A percentile compares a stretch with the other conserved stretches of the same genome.
Evolutionary conservation across 2,113 vertebrate genomes (phyloP).

Genomic region (Nanorana parkeri): DNA sequence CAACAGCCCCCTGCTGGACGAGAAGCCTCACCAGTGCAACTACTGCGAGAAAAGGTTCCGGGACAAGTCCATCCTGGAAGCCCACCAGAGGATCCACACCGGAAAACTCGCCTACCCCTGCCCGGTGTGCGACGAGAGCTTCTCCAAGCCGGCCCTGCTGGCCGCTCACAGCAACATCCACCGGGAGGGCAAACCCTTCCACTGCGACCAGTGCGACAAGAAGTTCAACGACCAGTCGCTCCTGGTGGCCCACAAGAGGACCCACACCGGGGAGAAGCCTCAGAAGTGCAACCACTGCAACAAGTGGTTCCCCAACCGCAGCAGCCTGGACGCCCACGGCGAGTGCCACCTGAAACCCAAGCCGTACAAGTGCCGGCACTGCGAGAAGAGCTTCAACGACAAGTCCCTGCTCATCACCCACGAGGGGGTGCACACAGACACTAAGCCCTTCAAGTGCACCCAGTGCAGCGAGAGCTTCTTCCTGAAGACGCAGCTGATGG

Average conservation of each 20-base stretch:
- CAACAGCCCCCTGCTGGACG: background rate
- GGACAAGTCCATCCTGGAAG: conserved; percentile 41
- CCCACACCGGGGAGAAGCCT: conserved; percentile 51
- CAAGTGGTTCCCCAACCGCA: conserved; percentile 50
- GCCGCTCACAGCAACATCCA: conserved; percentile 29
- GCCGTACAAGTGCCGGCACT: conserved; percentile 58
- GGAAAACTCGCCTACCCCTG: conserved; percentile 43
- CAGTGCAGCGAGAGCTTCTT: conserved; percentile 66
- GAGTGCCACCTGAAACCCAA: conserved; percentile 58
- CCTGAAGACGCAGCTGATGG: conserved; percentile 61
- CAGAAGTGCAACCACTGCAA: conserved; percentile 51
- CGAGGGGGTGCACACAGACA: conserved; percentile 59
- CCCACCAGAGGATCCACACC: conserved; percentile 38
- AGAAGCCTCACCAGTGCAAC: conserved; percentile 43
- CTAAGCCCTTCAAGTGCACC: conserved; percentile 65
- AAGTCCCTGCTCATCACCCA: conserved; percentile 62
- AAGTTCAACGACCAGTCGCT: conserved; percentile 45
- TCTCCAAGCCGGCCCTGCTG: conserved; percentile 34
- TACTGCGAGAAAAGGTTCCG: conserved; percentile 45
- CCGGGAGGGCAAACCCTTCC: conserved; percentile 36
- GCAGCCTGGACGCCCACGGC: conserved; percentile 55
- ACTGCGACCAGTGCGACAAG: conserved; percentile 43
- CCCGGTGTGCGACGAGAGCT: conserved; percentile 35
- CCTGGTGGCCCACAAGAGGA: conserved; percentile 42
- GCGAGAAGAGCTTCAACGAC: conserved; percentile 60